These are phyloP conservation scores for Notospermus geniculatus DNA, from an alignment of 1,140 invertebrate genomes.

Conservation along the genomic window DNA sequence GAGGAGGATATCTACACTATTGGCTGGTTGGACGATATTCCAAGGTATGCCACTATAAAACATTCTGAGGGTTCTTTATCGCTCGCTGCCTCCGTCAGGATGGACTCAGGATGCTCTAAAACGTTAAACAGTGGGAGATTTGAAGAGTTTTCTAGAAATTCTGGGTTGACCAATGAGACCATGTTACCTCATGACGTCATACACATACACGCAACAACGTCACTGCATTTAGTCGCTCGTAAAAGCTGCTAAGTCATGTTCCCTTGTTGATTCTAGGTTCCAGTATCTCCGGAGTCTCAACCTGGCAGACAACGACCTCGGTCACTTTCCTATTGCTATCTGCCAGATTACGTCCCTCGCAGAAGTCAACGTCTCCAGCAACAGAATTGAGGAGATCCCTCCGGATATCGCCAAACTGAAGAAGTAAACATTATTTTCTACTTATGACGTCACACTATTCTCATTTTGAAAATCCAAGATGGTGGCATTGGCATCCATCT, in stretches of 20 bases:
- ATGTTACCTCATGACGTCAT: too few species aligned
- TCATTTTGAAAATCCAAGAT: background rate
- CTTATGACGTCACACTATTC: background rate
- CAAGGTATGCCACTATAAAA: conserved; percentile 30
- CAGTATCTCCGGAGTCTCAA: conserved; percentile 45
- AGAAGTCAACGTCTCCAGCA: conserved; percentile 53
- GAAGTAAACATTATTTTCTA: conserved; percentile 32
- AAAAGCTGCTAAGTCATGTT: too few species aligned
- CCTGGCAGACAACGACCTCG: conserved; percentile 51
- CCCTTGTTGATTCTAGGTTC: conserved; percentile 38
- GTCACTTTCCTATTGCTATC: conserved; percentile 43
- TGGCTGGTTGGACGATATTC: conserved; percentile 53
- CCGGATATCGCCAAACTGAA: conserved; percentile 41
- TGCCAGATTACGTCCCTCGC: conserved; percentile 45
- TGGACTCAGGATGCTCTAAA: too few species aligned
- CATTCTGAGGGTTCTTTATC: too few species aligned
- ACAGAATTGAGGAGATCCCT: conserved; percentile 51
- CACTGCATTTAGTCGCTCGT: too few species aligned
- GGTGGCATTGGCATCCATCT: too few species aligned
- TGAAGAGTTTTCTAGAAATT: too few species aligned
- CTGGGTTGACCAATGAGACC: too few species aligned
- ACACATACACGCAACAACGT: too few species aligned
- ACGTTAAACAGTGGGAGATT: too few species aligned
- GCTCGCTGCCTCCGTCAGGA: too few species aligned
- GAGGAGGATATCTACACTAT: conserved; percentile 55